A percentile compares a stretch with the other conserved stretches of the same genome.
phyloP scores from a whole-genome alignment of 2,113 vertebrate genomes.

The Alces alces region DNA sequence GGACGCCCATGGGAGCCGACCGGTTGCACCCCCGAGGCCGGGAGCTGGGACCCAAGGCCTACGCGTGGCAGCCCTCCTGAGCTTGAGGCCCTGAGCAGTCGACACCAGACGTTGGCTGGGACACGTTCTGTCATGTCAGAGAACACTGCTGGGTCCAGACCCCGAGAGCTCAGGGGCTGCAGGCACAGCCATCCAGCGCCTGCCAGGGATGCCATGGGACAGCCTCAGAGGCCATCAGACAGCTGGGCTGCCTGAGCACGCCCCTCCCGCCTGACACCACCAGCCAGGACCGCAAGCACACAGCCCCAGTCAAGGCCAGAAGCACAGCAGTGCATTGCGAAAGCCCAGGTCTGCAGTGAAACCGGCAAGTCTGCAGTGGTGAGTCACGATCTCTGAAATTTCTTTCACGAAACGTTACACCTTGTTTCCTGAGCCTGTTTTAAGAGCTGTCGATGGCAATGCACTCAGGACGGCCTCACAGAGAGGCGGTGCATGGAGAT shows the following conservation, averaged over 20 bases:
- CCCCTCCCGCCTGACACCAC: rapidly evolving
- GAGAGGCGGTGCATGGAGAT: neutral
- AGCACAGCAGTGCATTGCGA: neutral
- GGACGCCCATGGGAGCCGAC: neutral
- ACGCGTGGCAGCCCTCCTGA: neutral
- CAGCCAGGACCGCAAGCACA: neutral
- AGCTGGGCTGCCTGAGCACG: rapidly evolving
- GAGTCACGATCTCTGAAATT: neutral
- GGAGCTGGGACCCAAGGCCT: neutral
- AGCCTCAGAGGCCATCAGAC: neutral
- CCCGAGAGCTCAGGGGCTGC: neutral
- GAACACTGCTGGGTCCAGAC: neutral
- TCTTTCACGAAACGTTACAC: neutral
- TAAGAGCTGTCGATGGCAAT: neutral
- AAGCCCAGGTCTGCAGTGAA: neutral
- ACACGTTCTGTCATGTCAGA: neutral
- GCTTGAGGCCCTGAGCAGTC: neutral
- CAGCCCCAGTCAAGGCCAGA: neutral
- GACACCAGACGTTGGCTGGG: neutral
- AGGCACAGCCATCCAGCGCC: neutral
- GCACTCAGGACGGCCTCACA: neutral
- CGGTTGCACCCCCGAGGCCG: rapidly evolving
- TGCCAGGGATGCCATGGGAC: neutral
- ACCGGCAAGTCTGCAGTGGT: neutral
- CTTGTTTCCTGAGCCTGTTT: neutral